Evolutionary conservation across 2,113 vertebrate genomes (phyloP).

Genomic region (Falco punctatus): DNA sequence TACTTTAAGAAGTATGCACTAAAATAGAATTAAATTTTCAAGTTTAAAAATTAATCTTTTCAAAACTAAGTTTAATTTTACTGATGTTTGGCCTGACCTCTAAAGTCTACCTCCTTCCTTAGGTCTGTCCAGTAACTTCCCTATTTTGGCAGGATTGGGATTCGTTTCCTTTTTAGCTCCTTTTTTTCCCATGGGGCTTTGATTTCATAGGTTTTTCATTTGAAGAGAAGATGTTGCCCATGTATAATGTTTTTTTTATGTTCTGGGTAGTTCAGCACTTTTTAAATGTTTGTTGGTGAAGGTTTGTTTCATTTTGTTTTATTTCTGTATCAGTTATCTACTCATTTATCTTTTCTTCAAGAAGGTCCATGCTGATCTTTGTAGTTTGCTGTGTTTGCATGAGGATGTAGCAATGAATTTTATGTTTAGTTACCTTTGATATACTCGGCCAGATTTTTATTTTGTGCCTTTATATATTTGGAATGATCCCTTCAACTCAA

Average conservation of each 20-base stretch:
- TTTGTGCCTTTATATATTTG: neutral
- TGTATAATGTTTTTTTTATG: neutral
- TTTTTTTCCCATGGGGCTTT: neutral
- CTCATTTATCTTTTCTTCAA: neutral
- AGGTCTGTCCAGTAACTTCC: neutral
- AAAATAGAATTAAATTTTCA: neutral
- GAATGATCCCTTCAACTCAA: neutral
- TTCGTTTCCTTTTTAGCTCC: neutral
- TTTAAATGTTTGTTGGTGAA: neutral
- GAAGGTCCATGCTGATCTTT: neutral
- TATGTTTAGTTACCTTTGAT: neutral
- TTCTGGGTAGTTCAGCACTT: neutral
- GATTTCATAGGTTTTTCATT: neutral
- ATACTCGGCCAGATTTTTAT: neutral
- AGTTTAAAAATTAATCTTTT: neutral
- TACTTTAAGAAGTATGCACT: neutral
- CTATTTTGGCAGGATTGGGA: neutral
- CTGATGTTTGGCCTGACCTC: neutral
- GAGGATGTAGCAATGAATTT: neutral
- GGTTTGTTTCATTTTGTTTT: neutral
- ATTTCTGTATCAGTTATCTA: neutral
- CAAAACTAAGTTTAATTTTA: neutral
- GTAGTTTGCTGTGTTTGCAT: neutral
- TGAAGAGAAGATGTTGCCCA: neutral
- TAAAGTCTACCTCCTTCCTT: neutral